Evolutionary conservation across 2,888 invertebrate species (phyloP).

Genomic region (Pyralis farinalis): DNA sequence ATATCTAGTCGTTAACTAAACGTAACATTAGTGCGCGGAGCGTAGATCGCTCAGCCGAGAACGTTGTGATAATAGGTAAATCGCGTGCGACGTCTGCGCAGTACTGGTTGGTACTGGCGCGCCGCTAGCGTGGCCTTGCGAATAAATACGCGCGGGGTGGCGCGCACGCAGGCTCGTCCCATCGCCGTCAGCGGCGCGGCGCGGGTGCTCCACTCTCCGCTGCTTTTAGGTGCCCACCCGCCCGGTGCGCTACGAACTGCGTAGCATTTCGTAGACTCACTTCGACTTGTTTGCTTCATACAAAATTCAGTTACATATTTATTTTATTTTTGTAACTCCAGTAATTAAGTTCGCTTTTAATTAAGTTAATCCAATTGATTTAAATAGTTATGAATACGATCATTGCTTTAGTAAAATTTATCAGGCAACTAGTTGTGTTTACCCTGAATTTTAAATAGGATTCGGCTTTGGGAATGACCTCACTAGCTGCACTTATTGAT

Average conservation of each 20-base stretch:
- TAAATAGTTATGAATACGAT: no score
- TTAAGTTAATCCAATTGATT: no score
- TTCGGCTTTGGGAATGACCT: constrained; percentile 40
- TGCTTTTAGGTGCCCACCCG: constrained; percentile 45
- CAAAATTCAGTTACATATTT: no score
- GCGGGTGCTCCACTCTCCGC: constrained; percentile 59
- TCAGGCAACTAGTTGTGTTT: constrained; percentile 10
- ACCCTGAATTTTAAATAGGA: constrained; percentile 32
- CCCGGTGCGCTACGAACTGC: constrained; percentile 48
- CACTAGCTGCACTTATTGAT: constrained; percentile 29
- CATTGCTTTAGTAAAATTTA: no score
- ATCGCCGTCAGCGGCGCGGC: constrained; percentile 34
- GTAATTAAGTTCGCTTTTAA: no score
- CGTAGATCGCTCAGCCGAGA: constrained; percentile 54
- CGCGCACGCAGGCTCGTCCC: constrained; percentile 62
- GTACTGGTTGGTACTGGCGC: constrained; percentile 66
- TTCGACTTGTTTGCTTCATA: constrained; percentile 19
- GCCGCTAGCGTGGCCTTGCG: constrained; percentile 76
- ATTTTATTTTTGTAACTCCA: no score
- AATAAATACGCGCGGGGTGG: constrained; percentile 73
- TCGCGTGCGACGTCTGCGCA: constrained; percentile 74
- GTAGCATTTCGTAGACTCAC: constrained; percentile 51
- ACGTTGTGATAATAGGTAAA: constrained; percentile 57
- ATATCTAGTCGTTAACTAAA: constrained; percentile 39
- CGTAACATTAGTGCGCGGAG: constrained; percentile 61